Evolutionary conservation across 2,797 vertebrate genomes (phyloP), one percentile per base, ranked within the genome.

Genomic region (Hephaestus fuliginosus): DNA sequence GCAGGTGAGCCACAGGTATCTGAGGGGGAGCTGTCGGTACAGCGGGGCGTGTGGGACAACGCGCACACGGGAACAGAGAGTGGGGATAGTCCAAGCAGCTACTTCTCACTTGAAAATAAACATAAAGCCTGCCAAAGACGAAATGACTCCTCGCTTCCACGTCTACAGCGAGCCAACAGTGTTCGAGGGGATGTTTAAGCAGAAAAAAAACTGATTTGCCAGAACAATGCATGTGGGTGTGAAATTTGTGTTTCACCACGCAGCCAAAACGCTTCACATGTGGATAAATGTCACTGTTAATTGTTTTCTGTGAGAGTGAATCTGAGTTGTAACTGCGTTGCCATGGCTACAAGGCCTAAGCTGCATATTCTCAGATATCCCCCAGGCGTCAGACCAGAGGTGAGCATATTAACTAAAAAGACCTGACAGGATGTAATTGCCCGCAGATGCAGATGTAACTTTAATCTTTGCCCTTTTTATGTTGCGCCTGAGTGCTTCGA

Each of bases 281-380:
- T 88, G 81, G 81, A 89, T 90, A 90, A 93, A 91, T 90, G 87
- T 91, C 87, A 91, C 66, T 72, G 78, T 83, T 90, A 88, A 91
- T 92, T 89, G 77, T 89, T 91, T 86, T 90, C 53, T 66, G 68
- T 48, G 61, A 76, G 75, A 68, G 57, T 17, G 70, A 86, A 77
- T 80, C 62, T 4, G 28, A 81, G 74, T 86, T 87, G 74, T 84
- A 73, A 61, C 64, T 69, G 64, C 1, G 90, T 94, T 91, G 76
- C 90, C 86, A 94, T 92, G 86, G 83, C 77, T 83, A 93, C 89
- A 55, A 44, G 69, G 82, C 76, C 80, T 86, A 81, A 78, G 25
- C 78, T 53, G 73, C 74, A 86, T 76, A 75, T 85, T 84, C 74
- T 82, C 62, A 43, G 46, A 84, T 48, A 78, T 83, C 74, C 70